A percentile compares a stretch with the other conserved stretches of the same genome.
These are phyloP conservation scores for Actenoides lindsayi DNA, from an alignment of 2,113 vertebrate species.

Conservation along the genomic window DNA sequence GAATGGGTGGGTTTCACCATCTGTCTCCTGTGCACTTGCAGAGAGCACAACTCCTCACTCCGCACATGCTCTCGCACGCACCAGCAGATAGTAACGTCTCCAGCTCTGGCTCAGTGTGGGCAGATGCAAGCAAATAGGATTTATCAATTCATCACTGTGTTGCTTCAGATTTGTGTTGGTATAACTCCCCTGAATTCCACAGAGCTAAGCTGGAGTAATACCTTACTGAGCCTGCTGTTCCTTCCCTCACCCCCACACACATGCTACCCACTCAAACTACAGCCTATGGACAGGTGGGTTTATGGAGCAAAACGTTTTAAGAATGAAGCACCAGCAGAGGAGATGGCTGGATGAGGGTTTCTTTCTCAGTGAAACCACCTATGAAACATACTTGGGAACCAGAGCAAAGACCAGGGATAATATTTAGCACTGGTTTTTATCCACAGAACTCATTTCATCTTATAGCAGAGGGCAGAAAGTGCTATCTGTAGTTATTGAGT, in stretches of 20 bases:
- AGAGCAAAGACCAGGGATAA: background rate
- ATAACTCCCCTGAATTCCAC: background rate
- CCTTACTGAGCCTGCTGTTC: background rate
- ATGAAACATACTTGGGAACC: background rate
- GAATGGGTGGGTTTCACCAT: conserved; percentile 53
- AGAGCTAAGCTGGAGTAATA: background rate
- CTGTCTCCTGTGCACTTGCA: conserved; percentile 4
- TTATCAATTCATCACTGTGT: conserved; percentile 1
- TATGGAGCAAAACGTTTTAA: background rate
- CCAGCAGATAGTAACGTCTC: background rate
- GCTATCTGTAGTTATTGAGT: background rate
- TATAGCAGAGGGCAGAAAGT: background rate
- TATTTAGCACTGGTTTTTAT: background rate
- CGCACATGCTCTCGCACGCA: conserved; percentile 24
- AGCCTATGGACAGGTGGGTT: background rate
- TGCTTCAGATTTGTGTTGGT: background rate
- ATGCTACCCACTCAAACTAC: background rate
- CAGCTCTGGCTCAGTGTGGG: background rate
- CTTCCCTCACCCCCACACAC: background rate
- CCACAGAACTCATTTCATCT: background rate
- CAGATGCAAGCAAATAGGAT: conserved; percentile 27
- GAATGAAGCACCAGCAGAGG: background rate
- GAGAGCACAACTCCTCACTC: conserved; percentile 43
- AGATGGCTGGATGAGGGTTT: background rate
- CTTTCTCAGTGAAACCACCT: background rate